These are phyloP conservation scores for Thereva unica DNA, from an alignment of 2,888 invertebrate species.

Conservation along the genomic window DNA sequence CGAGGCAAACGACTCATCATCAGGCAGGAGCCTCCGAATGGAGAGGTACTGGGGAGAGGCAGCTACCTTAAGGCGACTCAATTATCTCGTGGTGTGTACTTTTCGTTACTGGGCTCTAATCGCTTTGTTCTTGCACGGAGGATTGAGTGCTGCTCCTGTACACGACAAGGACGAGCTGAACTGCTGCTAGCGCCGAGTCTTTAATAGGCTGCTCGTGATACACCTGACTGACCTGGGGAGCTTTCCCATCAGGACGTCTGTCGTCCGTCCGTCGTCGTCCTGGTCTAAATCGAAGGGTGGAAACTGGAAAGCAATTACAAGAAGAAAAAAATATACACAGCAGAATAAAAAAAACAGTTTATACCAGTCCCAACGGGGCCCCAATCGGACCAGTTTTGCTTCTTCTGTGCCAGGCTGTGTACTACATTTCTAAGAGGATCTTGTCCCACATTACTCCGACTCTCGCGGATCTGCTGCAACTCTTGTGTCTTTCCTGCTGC, in stretches of 20 bases:
- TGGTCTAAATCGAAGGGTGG: conserved; percentile 18
- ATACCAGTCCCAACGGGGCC: no score
- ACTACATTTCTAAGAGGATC: no score
- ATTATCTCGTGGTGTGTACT: conserved; percentile 39
- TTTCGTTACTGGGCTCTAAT: conserved; percentile 23
- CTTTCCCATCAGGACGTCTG: conserved; percentile 21
- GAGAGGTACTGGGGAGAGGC: conserved; percentile 11
- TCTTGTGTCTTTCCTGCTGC: no score
- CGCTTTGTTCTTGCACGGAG: conserved; percentile 19
- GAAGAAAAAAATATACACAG: no score
- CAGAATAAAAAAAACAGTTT: no score
- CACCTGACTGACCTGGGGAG: conserved; percentile 39
- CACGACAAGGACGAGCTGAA: background rate
- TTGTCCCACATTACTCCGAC: no score
- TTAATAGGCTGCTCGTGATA: conserved; percentile 31
- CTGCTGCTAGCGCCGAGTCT: background rate
- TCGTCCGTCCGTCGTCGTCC: conserved; percentile 11
- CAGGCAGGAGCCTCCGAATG: background rate
- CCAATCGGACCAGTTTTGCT: no score
- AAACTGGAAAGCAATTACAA: background rate
- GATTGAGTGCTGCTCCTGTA: no score
- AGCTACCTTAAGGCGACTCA: conserved; percentile 37
- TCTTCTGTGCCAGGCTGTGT: no score
- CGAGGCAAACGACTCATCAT: conserved; percentile 32
- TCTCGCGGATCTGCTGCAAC: no score